phyloP scores from a whole-genome alignment of 2,113 vertebrate genomes.

The Cavia aperea region DNA sequence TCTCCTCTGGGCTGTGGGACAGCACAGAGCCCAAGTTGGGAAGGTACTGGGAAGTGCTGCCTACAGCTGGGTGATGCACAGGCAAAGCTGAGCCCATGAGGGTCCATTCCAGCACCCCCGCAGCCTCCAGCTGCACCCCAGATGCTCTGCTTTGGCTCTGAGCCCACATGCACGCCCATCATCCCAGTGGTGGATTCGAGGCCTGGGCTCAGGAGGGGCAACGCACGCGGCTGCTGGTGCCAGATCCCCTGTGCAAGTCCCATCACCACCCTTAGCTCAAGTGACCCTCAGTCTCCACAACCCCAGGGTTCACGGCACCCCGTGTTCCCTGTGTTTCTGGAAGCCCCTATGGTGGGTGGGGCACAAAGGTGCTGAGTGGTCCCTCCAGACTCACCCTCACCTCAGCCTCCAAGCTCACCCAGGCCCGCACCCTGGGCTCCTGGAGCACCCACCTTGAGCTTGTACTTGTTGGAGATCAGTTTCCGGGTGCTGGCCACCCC shows the following conservation, averaged over 20 bases:
- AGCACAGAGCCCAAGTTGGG: accelerated
- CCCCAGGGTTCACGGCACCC: accelerated
- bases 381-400: not conserved
- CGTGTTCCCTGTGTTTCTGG: not conserved
- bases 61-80: accelerated
- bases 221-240: accelerated
- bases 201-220: not conserved
- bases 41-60: accelerated
- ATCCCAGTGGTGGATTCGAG: accelerated
- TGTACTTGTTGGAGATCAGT: conserved; percentile 74
- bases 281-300: not conserved
- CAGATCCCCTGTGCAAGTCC: not conserved
- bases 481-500: conserved; percentile 67
- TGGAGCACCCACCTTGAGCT: conserved; percentile 83
- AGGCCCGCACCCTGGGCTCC: not conserved
- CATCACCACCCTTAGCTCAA: not conserved
- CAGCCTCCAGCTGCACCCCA: not conserved
- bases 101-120: not conserved
- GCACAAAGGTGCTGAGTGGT: not conserved
- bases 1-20: too few relatives aligned
- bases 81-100: not conserved
- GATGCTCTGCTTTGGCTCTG: not conserved
- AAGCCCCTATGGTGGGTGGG: not conserved
- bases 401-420: accelerated
- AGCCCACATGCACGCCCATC: accelerated